phyloP scores from a whole-genome alignment of 2,888 invertebrate genomes.

The Mycalesis mineus region DNA sequence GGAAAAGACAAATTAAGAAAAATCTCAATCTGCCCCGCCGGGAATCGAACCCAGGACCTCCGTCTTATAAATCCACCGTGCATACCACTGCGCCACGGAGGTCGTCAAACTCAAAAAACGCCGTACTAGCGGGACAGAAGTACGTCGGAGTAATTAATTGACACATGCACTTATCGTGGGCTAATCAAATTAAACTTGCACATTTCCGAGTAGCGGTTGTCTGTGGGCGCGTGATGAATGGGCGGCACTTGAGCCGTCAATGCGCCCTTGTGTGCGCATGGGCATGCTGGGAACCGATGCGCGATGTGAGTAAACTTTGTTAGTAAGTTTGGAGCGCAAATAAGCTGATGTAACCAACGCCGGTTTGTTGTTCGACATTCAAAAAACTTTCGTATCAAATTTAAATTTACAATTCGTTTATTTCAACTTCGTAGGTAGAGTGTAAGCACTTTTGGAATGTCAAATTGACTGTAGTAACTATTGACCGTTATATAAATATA shows the following conservation, averaged over 20 bases:
- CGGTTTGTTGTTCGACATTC: not conserved
- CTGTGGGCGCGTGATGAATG: slow-evolving; percentile 24
- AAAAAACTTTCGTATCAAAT: no score
- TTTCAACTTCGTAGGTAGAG: no score
- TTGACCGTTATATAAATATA: no score
- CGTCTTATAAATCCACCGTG: no score
- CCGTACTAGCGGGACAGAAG: not conserved
- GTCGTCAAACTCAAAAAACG: no score
- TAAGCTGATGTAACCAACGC: slow-evolving; percentile 9
- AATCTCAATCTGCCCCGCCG: no score
- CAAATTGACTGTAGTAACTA: no score
- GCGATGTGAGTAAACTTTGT: slow-evolving; percentile 42
- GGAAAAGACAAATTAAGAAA: no score
- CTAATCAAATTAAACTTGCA: slow-evolving; percentile 26
- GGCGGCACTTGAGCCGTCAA: slow-evolving; percentile 36
- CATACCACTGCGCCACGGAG: no score
- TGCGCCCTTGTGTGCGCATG: slow-evolving; percentile 42
- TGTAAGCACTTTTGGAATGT: no score
- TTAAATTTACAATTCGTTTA: no score
- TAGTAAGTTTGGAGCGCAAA: slow-evolving; percentile 25
- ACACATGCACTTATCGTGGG: slow-evolving; percentile 19
- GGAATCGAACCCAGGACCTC: no score
- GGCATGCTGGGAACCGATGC: slow-evolving; percentile 36
- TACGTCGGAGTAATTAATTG: slow-evolving; percentile 7
- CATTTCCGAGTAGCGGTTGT: slow-evolving; percentile 24